A percentile compares a stretch with the other conserved stretches of the same genome.
These are phyloP conservation scores for Holocentrus rufus DNA, from an alignment of 2,797 vertebrate species.

Conservation along the genomic window DNA sequence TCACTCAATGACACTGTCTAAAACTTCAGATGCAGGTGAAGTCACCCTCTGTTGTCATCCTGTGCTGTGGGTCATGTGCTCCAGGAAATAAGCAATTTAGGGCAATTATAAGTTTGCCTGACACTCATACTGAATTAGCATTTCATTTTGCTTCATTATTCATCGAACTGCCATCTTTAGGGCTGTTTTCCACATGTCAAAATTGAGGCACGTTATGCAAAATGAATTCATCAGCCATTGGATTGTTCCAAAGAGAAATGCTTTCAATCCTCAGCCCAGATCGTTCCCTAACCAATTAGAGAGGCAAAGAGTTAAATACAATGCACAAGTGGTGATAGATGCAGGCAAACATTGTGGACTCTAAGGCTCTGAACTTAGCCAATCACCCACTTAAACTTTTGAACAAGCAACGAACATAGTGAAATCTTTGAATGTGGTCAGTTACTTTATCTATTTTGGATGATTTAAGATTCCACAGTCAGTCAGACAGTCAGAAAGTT, in stretches of 20 bases:
- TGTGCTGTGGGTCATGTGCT: conserved; percentile 50
- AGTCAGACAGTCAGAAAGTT: no score
- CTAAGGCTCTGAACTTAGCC: conserved; percentile 7
- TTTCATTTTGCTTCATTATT: conserved; percentile 74
- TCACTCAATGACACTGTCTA: conserved; percentile 33
- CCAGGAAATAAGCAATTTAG: conserved; percentile 67
- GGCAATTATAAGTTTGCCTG: conserved; percentile 61
- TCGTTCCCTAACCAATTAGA: neutral
- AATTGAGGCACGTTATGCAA: conserved; percentile 57
- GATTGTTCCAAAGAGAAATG: conserved; percentile 40
- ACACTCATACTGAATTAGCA: conserved; percentile 69
- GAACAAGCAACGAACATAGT: neutral
- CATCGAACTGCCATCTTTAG: conserved; percentile 64
- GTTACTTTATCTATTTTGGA: neutral
- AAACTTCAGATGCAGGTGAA: conserved; percentile 42
- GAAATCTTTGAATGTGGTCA: neutral
- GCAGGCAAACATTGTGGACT: neutral
- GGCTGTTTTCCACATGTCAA: conserved; percentile 67
- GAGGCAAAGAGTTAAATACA: conserved; percentile 18
- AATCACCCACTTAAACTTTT: conserved; percentile 13
- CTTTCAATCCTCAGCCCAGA: conserved; percentile 37
- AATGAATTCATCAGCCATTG: conserved; percentile 64
- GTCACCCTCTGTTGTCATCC: conserved; percentile 28
- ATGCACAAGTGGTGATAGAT: neutral
- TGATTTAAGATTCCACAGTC: neutral